Evolutionary conservation across 2,888 invertebrate species (phyloP), one percentile per base, ranked within the genome.

Genomic region (Acleris holmiana): DNA sequence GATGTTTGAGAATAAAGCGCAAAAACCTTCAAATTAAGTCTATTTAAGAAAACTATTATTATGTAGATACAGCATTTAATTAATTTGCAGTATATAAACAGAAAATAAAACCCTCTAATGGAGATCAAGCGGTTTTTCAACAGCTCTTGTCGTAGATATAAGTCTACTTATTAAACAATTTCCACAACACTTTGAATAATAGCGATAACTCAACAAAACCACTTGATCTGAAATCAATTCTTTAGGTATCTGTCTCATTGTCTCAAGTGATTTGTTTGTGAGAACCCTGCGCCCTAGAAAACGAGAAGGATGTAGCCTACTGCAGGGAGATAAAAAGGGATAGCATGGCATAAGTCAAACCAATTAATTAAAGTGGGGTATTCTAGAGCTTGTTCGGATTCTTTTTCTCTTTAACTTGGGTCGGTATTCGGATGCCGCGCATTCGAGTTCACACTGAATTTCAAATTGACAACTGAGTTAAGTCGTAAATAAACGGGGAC

Each of bases 261-360:
- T 88, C 81, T 79, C 76, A 67, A 69, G 83, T 87, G 88, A 88
- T 88, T 88, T 87, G 88, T 85, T 88, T 87, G 88, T 85, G 83
- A 77, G 73, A 73, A 76, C 75, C 76, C 76, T 71, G 69, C 74
- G 70, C 68, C 67, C 66, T 44, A 64, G 69, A 74, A 69, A 67
- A 70, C 68, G 78, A 86, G 66, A 59, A 46, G 69, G 44, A 74
- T 76, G 83, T 48, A 50, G 3, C 13, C 2, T 49, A 62, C 29
- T 6, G n/a, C 6, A 18, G 25, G 25, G 50, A 6, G 67, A 58
- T 15, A 72, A 77, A 85, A 44, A 70, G 73, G 66, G 86, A 83
- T 48, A 66, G 60, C 19, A 59, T 49, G 68, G 64, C 61, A 73
- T 73, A 71, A 72, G 69, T 73, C 62, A 58, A 66, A 73, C 76